Percentiles rank a stretch among this genome's conserved stretches.
These are phyloP conservation scores for Ips typographus DNA, from an alignment of 1,140 invertebrate species.

Conservation along the genomic window DNA sequence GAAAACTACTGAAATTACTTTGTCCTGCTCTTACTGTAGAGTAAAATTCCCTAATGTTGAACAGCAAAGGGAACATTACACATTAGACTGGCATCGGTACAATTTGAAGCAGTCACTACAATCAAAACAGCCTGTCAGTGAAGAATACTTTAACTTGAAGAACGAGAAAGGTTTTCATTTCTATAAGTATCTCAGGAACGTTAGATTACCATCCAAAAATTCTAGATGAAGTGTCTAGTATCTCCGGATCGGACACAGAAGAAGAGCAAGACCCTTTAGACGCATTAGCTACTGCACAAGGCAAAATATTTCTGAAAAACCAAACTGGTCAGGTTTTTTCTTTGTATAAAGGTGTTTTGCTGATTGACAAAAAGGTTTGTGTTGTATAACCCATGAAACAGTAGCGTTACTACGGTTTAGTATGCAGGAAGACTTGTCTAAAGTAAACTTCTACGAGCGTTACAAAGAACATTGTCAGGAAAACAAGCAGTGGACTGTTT, in stretches of 20 bases:
- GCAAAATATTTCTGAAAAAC: conserved; percentile 75
- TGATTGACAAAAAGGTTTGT: conserved; percentile 66
- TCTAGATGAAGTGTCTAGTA: conserved; percentile 72
- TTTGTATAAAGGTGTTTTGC: conserved; percentile 66
- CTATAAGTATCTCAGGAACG: neutral
- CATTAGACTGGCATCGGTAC: conserved; percentile 72
- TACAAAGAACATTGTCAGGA: conserved; percentile 32
- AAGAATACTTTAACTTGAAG: conserved; percentile 53
- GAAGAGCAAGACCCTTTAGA: conserved; percentile 58
- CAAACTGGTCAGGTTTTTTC: conserved; percentile 67
- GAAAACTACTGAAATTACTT: conserved; percentile 45
- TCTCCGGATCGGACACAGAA: conserved; percentile 71
- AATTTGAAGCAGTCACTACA: conserved; percentile 68
- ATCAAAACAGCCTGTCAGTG: conserved; percentile 58
- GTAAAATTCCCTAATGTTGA: conserved; percentile 55
- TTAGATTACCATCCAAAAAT: neutral
- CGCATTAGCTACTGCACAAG: conserved; percentile 60
- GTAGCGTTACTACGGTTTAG: conserved; percentile 15
- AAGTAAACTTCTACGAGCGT: conserved; percentile 25
- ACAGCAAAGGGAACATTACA: conserved; percentile 63
- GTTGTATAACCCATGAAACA: conserved; percentile 17
- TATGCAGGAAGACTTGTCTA: conserved; percentile 38
- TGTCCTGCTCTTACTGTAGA: conserved; percentile 60
- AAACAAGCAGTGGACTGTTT: conserved; percentile 63
- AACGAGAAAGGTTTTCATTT: conserved; percentile 37